Evolutionary conservation across 2,888 invertebrate species (phyloP), one percentile per base, ranked within the genome.

Genomic region (Rotaria sp.): DNA sequence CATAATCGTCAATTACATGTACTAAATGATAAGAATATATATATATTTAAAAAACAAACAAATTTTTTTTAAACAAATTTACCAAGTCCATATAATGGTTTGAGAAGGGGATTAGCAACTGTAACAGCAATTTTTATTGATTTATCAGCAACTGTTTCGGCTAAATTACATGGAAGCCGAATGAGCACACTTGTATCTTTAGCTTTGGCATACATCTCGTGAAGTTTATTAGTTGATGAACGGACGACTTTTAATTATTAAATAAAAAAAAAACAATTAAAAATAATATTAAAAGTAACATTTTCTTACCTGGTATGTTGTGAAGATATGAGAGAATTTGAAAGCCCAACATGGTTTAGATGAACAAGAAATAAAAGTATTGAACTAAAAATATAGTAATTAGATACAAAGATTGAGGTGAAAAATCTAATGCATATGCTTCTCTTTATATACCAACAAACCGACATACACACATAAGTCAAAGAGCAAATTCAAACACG

Each of bases 81-180:
- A 80, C 80, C 80, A 13, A 45, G 45, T 15, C 80, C 80, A 80
- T 24, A 21, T 4, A 80, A 80, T 80, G 80, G 80, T 80, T 41
- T 80, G 21, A 67, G 35, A 30, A 67, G 18, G 18, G 67, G 67
- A 67, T 67, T 67, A 24, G 45, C 75, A 80, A 80, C n/a, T n/a
- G n/a, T 45, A 26, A n/a, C 8, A 80, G 45, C 45, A 45, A 45
- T n/a, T 80, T 80, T 38, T n/a, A 80, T n/a, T 80, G 80, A 35
- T 35, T 45, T 80, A 80, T 80, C n/a, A 80, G 80, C 80, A 80
- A 80, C 45, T 80, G 80, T 80, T 80, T 80, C 80, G 13, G 41
- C 80, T 45, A 80, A 2, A 45, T n/a, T 80, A n/a, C 80, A 80
- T 80, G 80, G 80, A n/a, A 80, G 26, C n/a, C 80, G 80, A 45